A percentile compares a stretch with the other conserved stretches of the same genome.
phyloP scores from a whole-genome alignment of 2,797 vertebrate species.

The Rhynchonycteris naso region DNA sequence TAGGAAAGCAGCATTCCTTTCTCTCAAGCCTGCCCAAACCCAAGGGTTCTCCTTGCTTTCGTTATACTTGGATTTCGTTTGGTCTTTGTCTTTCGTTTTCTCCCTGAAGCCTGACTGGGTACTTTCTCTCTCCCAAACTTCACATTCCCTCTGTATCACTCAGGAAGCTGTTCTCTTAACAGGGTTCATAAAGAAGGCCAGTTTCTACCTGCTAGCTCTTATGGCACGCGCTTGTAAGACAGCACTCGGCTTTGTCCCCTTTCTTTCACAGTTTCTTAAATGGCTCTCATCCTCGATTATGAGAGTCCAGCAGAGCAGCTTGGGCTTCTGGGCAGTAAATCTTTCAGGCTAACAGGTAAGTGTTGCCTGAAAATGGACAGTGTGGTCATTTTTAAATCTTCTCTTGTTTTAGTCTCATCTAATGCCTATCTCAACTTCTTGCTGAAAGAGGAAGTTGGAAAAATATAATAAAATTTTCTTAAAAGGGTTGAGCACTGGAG shows the following conservation, averaged over 20 bases:
- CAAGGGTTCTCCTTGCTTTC: slow-evolving; percentile 36
- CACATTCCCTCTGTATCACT: neutral
- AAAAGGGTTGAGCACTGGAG: neutral
- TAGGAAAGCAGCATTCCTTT: slow-evolving; percentile 31
- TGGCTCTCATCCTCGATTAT: slow-evolving; percentile 54
- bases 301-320: slow-evolving; percentile 11
- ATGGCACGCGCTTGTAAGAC: slow-evolving; percentile 19
- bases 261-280: slow-evolving; percentile 60
- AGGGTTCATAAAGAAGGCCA: slow-evolving; percentile 29
- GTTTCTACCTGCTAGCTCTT: slow-evolving; percentile 49
- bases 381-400: slow-evolving; percentile 32
- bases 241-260: slow-evolving; percentile 23
- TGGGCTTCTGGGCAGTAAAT: slow-evolving; percentile 29
- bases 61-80: slow-evolving; percentile 7
- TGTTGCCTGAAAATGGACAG: slow-evolving; percentile 31
- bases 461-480: slow-evolving; percentile 32
- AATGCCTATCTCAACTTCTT: slow-evolving; percentile 9
- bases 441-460: neutral
- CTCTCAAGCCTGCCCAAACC: neutral
- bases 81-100: neutral
- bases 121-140: slow-evolving; percentile 48
- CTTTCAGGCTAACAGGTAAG: neutral
- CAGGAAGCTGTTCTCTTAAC: slow-evolving; percentile 20
- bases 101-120: slow-evolving; percentile 38
- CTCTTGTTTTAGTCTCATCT: slow-evolving; percentile 37